Conservation (phyloP, 2,113 vertebrate species). For the Xenopus borealis region DNA sequence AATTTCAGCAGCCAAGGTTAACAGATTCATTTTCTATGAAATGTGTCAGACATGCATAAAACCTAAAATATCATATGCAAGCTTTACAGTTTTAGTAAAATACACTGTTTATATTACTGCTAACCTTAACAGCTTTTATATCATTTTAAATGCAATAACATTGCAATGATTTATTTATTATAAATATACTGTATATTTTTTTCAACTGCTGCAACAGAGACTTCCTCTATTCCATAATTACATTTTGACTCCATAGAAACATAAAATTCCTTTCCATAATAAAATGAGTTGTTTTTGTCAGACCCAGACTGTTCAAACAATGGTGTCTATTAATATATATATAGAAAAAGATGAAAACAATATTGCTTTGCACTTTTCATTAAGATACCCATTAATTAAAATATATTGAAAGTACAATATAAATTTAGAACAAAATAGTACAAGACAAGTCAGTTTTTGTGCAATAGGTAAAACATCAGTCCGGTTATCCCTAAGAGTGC, state of each 20-base stretch:
- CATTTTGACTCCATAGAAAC: not conserved
- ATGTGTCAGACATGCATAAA: not conserved
- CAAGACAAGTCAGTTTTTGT: too few species aligned
- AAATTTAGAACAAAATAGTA: too few species aligned
- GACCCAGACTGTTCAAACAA: too few species aligned
- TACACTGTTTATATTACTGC: not conserved
- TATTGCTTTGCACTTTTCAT: not conserved
- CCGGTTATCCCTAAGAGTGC: too few species aligned
- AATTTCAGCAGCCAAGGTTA: not conserved
- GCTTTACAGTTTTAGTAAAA: not conserved
- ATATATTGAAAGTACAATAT: too few species aligned
- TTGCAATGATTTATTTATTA: not conserved
- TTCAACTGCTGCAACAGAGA: not conserved
- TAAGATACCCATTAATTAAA: too few species aligned
- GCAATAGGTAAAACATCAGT: too few species aligned
- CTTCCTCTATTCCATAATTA: conserved; percentile 1
- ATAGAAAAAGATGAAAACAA: not conserved
- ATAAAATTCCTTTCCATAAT: not conserved
- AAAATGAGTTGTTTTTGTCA: not conserved
- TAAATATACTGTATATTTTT: not conserved
- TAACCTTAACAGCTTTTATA: conserved; percentile 6
- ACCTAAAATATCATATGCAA: conserved; percentile 12
- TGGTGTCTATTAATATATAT: too few species aligned
- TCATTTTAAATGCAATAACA: not conserved
- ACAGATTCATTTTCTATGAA: conserved; percentile 4